Evolutionary conservation across 2,888 invertebrate genomes (phyloP), one percentile per base, ranked within the genome.

Genomic region (Tenthredo notha): DNA sequence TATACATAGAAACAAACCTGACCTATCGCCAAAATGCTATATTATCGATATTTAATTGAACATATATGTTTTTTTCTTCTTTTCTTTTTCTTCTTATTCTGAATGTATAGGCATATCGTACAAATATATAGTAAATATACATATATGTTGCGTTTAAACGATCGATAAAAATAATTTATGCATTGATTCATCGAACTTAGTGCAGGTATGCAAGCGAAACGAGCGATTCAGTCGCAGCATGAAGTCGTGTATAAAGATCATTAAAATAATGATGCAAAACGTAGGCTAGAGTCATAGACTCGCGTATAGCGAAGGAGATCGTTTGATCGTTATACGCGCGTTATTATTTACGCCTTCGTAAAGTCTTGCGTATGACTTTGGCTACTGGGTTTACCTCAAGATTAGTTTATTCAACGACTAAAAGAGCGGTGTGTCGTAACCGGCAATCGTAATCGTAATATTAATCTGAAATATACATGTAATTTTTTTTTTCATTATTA

Each of bases 241-340:
- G 77, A 77, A 77, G 29, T 54, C 77, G n/a, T 33, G 77, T 77
- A 77, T 40, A 33, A 50, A 77, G 58, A 61, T 74, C 84, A 84
- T 84, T 75, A 78, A 75, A 67, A 85, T 85, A 85, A 85, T 47
- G 84, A 85, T 50, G 75, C 50, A 75, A 84, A 84, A 82, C 80
- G 80, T 12, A 75, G 29, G 29, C 37, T 47, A 67, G 65, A 29
- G 65, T 6, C 78, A 50, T 84, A 84, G 21, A 77, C 61, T 61
- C 43, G 40, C 18, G 29, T 33, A 33, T 21, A 33, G 67, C 12
- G 37, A 12, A 25, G n/a, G 67, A 75, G 74, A 80, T 58, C 33
- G 58, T 77, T 77, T 6, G 84, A 37, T 80, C 78, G 65, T 85
- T 80, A 85, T 80, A 43, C 65, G 29, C 37, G 84, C 29, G 65